These are phyloP conservation scores for Onychomys arenicola DNA, from an alignment of 2,797 vertebrate genomes.

Conservation along the genomic window DNA sequence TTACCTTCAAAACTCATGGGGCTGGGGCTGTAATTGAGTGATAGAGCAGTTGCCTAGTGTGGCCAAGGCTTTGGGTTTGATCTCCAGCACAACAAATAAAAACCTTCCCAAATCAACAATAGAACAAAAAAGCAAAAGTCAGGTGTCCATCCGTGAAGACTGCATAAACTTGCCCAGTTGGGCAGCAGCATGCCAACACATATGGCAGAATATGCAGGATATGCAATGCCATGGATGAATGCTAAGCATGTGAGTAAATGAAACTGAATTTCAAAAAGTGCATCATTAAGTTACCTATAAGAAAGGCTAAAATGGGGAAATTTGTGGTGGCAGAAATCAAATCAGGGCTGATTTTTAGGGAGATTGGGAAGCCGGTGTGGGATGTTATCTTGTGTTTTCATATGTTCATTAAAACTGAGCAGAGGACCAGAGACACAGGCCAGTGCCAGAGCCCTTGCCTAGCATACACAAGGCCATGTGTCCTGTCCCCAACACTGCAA, in stretches of 20 bases:
- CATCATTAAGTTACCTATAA: background rate
- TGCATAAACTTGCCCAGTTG: fast-evolving
- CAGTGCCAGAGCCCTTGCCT: background rate
- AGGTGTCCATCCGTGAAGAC: background rate
- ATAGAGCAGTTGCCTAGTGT: background rate
- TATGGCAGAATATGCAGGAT: no score
- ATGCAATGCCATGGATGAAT: fast-evolving
- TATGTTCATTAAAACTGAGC: background rate
- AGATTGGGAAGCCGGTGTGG: background rate
- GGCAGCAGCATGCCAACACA: background rate
- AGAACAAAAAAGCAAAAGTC: background rate
- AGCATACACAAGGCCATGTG: background rate
- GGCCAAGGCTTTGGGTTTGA: background rate
- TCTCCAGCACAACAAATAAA: background rate
- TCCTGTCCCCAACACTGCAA: background rate
- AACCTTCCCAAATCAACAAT: background rate
- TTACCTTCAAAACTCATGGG: background rate
- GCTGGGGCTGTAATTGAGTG: background rate
- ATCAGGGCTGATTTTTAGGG: background rate
- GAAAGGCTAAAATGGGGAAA: background rate
- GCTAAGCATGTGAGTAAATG: no score
- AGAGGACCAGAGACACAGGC: background rate
- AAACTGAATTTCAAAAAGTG: background rate
- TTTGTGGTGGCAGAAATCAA: background rate
- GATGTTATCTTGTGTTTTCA: background rate